phyloP scores from a whole-genome alignment of 2,797 vertebrate species.

The Pelodytes ibericus region DNA sequence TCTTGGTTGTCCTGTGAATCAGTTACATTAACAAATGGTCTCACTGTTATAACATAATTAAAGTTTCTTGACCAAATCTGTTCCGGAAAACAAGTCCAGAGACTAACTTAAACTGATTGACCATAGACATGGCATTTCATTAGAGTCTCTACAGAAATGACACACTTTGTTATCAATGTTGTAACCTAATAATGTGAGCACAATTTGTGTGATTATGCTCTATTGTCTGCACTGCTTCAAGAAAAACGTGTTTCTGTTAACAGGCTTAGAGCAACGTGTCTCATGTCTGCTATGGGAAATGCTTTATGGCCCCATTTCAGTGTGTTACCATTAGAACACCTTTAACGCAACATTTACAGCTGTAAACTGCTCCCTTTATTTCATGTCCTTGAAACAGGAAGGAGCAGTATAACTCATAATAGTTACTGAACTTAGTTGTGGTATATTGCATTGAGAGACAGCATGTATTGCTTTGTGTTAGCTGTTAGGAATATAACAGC shows the following conservation, averaged over 20 bases:
- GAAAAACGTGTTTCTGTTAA: conserved; percentile 20
- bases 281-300: conserved; percentile 24
- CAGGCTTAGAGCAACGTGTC: conserved; percentile 26
- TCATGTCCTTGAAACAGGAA: conserved; percentile 12
- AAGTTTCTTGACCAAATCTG: too few species aligned
- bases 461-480: too few species aligned
- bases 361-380: conserved; percentile 4
- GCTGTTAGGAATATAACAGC: too few species aligned
- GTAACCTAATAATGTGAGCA: neutral
- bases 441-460: too few species aligned
- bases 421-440: too few species aligned
- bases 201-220: neutral
- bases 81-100: too few species aligned
- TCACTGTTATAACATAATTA: too few species aligned
- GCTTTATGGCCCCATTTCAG: conserved; percentile 25
- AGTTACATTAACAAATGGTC: too few species aligned
- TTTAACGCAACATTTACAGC: neutral
- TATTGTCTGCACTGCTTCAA: conserved; percentile 8
- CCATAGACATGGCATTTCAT: too few species aligned
- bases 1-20: too few species aligned
- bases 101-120: too few species aligned
- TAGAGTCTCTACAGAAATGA: neutral
- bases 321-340: conserved; percentile 27
- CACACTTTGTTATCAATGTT: neutral
- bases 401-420: too few species aligned